Evolutionary conservation across 2,113 vertebrate genomes (phyloP).

Genomic region (Entomyzon cyanotis): DNA sequence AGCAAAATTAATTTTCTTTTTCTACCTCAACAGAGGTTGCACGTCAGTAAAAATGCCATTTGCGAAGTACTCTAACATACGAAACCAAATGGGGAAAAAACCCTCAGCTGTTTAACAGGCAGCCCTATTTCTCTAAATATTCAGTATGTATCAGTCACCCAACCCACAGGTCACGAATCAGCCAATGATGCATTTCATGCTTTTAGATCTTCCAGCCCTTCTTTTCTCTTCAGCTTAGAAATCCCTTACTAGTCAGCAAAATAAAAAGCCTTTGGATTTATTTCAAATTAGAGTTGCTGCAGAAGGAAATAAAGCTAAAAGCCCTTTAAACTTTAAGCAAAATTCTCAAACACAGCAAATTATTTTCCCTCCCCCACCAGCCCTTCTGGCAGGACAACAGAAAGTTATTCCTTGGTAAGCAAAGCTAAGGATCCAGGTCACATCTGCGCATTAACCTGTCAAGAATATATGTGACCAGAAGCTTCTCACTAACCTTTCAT

Average conservation of each 20-base stretch:
- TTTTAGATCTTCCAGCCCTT: not conserved
- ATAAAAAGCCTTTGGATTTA: not conserved
- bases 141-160: not conserved
- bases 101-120: not conserved
- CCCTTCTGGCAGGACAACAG: not conserved
- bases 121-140: not conserved
- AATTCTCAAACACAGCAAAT: not conserved
- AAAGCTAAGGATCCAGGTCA: slow-evolving; percentile 6
- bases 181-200: not conserved
- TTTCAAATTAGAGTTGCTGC: not conserved
- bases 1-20: not conserved
- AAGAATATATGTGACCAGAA: not conserved
- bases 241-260: not conserved
- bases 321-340: not conserved
- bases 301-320: slow-evolving; percentile 1
- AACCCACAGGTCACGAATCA: not conserved
- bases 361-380: not conserved
- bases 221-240: not conserved
- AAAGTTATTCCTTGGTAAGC: not conserved
- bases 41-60: not conserved
- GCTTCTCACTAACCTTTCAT: not conserved
- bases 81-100: not conserved
- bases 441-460: slow-evolving; percentile 23
- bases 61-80: not conserved
- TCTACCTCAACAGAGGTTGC: not conserved